Base-by-base conservation (phyloP, 2,888 invertebrate species). In the Euclidia mi region DNA sequence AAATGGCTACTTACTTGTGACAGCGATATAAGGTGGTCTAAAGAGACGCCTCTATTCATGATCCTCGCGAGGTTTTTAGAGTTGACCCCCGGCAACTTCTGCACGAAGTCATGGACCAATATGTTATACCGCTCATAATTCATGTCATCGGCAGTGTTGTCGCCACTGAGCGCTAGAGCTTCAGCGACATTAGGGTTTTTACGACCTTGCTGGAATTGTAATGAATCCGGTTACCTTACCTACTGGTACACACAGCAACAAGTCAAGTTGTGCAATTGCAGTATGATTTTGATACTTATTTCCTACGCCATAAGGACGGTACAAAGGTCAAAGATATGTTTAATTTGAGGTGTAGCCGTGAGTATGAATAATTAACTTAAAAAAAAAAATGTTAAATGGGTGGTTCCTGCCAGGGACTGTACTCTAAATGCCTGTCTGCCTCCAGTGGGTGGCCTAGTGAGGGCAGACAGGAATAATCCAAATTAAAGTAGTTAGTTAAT, bases 41-140 rank as follows among this genome's bases (percentile, higher is more conserved):
- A 85, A 49, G 96, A 96, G 46, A 95, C 87, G 2, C 97, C 97
- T 78, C 96, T 96, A 70, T 97, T 96, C 92, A 99, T 95, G 50
- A 99, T 91, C 10, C 94, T 82, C 48, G 96, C 95, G 3, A 98
- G 95, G 89, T 99, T 99, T 88, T 98, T 98, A 0, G 98, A 96
- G 63, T 96, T 97, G 3, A 99, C 96, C 6, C 99, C 99, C 0
- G 99, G 99, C 78, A 99, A 94, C 85, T 98, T 98, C 17, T 96
- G 94, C n/a, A 98, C 90, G 79, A 98, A 97, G 87, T 98, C 98
- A 87, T 97, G 96, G 17, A 97, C 96, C 57, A 95, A 90, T 37
- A 96, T 94, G 84, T 97, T 98, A 91, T 95, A 98, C 68, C 96
- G 96, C 71, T 96, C 96, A 46, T 87, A 89, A 71, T 86, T 79